Evolutionary conservation across 23 tunicate genomes (phyloP).

Genomic region (Halocynthia aurantium): DNA sequence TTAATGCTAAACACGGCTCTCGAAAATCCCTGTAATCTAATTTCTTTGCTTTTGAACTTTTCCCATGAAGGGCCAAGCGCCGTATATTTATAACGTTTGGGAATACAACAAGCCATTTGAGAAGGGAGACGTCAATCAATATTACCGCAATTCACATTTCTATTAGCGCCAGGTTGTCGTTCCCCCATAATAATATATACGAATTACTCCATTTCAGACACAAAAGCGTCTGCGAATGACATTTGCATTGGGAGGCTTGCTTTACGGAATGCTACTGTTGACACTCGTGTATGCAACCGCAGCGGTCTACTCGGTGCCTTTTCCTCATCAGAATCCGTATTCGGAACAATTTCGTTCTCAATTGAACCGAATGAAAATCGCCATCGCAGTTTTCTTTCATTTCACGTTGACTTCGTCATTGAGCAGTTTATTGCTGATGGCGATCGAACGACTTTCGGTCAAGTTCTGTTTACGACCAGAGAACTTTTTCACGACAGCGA

Average conservation of each 20-base stretch:
- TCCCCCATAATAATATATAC: not conserved
- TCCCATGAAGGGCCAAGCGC: too few relatives aligned
- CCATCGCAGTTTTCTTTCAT: constrained; percentile 14
- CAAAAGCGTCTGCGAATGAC: constrained; percentile 21
- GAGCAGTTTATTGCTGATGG: constrained; percentile 18
- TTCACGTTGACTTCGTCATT: constrained; percentile 7
- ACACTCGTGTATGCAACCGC: constrained; percentile 1
- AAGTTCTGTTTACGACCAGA: constrained; percentile 4
- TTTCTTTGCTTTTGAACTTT: too few relatives aligned
- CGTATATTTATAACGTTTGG: too few relatives aligned
- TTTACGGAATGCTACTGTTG: constrained; percentile 4
- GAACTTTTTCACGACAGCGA: not conserved
- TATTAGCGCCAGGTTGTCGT: not conserved
- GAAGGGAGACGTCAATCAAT: too few relatives aligned
- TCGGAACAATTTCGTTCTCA: not conserved
- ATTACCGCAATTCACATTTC: not conserved
- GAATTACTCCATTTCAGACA: not conserved
- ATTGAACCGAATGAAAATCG: not conserved
- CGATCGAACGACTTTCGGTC: constrained; percentile 6
- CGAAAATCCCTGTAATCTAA: not conserved
- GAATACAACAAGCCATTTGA: too few relatives aligned
- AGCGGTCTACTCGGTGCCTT: constrained; percentile 11
- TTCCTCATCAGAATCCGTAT: not conserved
- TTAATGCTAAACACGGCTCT: not conserved
- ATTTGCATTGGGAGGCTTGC: constrained; percentile 13